Base-by-base conservation (phyloP, 2,888 invertebrate genomes). In the Asteroscopus sphinx region DNA sequence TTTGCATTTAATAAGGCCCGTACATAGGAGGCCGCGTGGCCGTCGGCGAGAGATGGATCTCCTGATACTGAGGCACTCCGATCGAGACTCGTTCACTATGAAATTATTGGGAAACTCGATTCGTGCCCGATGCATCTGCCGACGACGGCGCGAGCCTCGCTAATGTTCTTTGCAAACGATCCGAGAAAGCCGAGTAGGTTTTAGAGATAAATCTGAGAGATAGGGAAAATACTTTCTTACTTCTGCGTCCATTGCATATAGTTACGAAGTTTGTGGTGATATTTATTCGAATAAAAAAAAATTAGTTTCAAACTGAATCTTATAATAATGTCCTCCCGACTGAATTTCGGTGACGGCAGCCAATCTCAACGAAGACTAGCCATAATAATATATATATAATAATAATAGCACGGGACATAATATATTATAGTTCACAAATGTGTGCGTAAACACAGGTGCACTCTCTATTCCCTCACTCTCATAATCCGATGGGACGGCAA, bases 91-190 rank as follows among this genome's bases (percentile, higher is more conserved):
- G 85, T 85, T 76, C 81, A 80, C 87, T 91, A 91, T 91, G 91
- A 91, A 93, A 93, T 93, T 93, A 93, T 93, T 92, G 91, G 91
- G 87, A 89, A 90, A 91, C 84, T 87, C 85, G 86, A 82, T 90
- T 92, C 92, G 92, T 91, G 93, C 88, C 76, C 89, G 92, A 91
- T 92, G 88, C 89, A 92, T 91, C 92, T 90, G 88, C 86, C 77
- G 77, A 76, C 75, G 78, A 76, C 73, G 75, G 70, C 76, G 78
- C 77, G 77, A 77, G 81, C 71, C 78, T 76, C 49, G 84, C 89
- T 88, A 89, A 90, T 88, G 86, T 84, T 87, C 76, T 78, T 81
- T 75, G 87, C 85, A 82, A 90, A 87, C 88, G 90, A 87, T 86
- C 86, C 86, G 81, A 85, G 75, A 75, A 75, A 76, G 81, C 83